These are phyloP conservation scores for Aphaenogaster rudis DNA, from an alignment of 1,140 invertebrate species.

Conservation along the genomic window DNA sequence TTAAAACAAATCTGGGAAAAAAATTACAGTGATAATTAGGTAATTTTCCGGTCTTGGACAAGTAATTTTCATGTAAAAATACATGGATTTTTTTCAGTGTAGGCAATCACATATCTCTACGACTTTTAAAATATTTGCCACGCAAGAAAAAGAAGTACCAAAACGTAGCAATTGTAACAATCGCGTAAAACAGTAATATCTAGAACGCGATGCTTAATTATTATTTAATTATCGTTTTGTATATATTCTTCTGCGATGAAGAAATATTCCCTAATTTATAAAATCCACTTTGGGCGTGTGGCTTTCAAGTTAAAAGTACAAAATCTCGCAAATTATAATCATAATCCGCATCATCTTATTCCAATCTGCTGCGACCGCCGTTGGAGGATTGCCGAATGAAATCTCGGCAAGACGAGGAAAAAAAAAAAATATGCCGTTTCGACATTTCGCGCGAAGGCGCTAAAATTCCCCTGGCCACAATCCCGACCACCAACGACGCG, in stretches of 20 bases:
- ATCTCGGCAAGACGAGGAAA: neutral
- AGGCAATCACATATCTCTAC: neutral
- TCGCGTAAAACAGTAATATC: neutral
- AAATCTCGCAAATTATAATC: neutral
- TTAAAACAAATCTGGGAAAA: too few species aligned
- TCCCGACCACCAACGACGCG: neutral
- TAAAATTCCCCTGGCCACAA: constrained; percentile 5
- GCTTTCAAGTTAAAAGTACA: neutral
- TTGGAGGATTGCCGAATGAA: neutral
- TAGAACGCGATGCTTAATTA: neutral
- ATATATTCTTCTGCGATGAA: neutral
- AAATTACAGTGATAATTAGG: too few species aligned
- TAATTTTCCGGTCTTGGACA: too few species aligned
- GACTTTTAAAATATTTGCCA: neutral
- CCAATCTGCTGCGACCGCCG: neutral
- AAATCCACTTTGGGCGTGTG: neutral
- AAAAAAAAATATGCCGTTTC: neutral
- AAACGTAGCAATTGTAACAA: neutral
- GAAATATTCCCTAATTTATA: neutral
- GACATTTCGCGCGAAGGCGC: constrained; percentile 1
- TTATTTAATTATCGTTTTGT: neutral
- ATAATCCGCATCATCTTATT: neutral
- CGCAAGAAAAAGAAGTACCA: neutral
- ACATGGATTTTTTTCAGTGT: too few species aligned
- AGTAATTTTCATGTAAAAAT: too few species aligned